Conservation (phyloP, 35 echinoderm and acorn worm genomes). For the Strongylocentrotus purpuratus region DNA sequence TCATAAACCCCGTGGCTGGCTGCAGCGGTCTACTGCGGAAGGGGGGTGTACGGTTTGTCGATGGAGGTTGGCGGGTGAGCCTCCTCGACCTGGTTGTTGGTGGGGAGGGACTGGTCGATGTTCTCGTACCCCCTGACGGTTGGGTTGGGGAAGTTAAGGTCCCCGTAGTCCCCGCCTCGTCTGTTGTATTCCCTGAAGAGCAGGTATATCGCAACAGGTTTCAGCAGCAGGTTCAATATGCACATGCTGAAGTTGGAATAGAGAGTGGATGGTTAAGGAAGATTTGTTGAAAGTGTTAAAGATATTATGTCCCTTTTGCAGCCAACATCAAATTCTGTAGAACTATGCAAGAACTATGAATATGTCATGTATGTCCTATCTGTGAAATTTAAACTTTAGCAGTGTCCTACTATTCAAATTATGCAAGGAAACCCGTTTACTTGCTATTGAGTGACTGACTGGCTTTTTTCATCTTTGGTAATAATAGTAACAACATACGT, state of each 20-base stretch:
- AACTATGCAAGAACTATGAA: too few relatives aligned
- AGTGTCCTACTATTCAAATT: too few relatives aligned
- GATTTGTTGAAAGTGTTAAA: neutral
- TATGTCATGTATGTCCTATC: too few relatives aligned
- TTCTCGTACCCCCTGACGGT: constrained; percentile 81
- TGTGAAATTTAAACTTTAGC: too few relatives aligned
- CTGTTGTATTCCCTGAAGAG: constrained; percentile 66
- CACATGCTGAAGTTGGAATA: constrained; percentile 61
- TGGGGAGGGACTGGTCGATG: constrained; percentile 91
- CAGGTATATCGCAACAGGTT: constrained; percentile 80
- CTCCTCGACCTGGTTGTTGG: constrained; percentile 87
- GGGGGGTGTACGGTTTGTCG: constrained; percentile 62
- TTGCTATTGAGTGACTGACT: too few relatives aligned
- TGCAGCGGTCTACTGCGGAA: constrained; percentile 49
- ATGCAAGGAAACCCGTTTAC: too few relatives aligned
- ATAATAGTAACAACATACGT: too few relatives aligned
- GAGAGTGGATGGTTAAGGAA: constrained; percentile 30
- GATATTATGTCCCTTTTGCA: too few relatives aligned
- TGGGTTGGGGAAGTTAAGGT: constrained; percentile 65
- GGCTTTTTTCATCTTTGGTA: too few relatives aligned
- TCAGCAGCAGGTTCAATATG: constrained; percentile 87
- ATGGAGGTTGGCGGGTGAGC: constrained; percentile 64
- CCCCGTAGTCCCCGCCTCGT: constrained; percentile 78
- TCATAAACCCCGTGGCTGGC: neutral
- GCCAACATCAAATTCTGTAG: too few relatives aligned